Conservation (phyloP, 1,140 invertebrate genomes). For the Drosophila kurseongensis region DNA sequence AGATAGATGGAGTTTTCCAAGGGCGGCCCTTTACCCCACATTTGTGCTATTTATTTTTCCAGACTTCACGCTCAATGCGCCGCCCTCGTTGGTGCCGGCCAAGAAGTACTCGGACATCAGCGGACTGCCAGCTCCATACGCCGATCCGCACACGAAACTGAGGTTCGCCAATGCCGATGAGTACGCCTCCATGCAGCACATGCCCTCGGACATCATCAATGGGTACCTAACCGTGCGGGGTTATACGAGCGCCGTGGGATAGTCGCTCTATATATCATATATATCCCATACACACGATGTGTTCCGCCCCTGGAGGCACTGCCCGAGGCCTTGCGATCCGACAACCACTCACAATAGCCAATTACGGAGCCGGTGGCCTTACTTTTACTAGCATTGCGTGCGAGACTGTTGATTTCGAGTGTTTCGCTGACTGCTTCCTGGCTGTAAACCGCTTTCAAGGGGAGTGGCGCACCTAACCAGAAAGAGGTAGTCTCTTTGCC, state of each 20-base stretch:
- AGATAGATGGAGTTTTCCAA: not conserved
- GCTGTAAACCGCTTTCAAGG: not conserved
- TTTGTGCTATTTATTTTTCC: not conserved
- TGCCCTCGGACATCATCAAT: slow-evolving; percentile 95
- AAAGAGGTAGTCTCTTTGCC: not conserved
- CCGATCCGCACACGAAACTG: slow-evolving; percentile 95
- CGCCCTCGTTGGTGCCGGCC: slow-evolving; percentile 94
- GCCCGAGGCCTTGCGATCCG: slow-evolving; percentile 1
- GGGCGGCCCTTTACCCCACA: not conserved
- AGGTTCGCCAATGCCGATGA: slow-evolving; percentile 94
- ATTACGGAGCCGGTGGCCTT: slow-evolving; percentile 34
- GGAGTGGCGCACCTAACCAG: not conserved
- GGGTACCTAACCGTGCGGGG: slow-evolving; percentile 94
- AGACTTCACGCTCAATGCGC: slow-evolving; percentile 95
- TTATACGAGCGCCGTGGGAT: slow-evolving; percentile 92
- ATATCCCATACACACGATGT: not conserved
- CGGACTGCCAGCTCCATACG: slow-evolving; percentile 93
- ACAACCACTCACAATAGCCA: slow-evolving; percentile 12
- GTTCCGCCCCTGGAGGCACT: not conserved
- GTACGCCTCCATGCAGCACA: slow-evolving; percentile 91
- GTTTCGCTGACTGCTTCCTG: slow-evolving; percentile 5
- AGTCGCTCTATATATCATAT: slow-evolving; percentile 10
- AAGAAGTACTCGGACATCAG: slow-evolving; percentile 98
- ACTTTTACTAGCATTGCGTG: slow-evolving; percentile 20
- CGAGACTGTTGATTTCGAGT: slow-evolving; percentile 15